A percentile compares a stretch with the other conserved stretches of the same genome.
These are phyloP conservation scores for Asteroscopus sphinx DNA, from an alignment of 2,888 invertebrate genomes.

Conservation along the genomic window DNA sequence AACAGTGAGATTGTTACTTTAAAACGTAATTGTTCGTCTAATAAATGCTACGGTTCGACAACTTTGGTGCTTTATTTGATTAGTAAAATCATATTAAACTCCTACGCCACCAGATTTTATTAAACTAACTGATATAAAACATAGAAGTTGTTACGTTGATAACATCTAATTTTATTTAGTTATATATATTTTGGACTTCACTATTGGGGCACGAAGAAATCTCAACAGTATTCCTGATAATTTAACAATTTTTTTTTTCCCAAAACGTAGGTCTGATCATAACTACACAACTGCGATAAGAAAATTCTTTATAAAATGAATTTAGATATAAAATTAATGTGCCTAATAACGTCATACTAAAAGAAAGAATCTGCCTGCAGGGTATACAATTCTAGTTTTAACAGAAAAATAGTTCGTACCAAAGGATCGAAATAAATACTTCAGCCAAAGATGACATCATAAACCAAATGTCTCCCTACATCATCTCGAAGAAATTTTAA, in stretches of 20 bases:
- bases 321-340: too few species aligned
- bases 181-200: too few species aligned
- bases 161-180: constrained; percentile 16
- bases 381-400: too few species aligned
- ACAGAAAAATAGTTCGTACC: constrained; percentile 1
- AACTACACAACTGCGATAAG: too few species aligned
- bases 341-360: too few species aligned
- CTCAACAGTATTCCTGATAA: too few species aligned
- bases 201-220: too few species aligned
- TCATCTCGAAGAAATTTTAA: constrained; percentile 73
- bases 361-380: too few species aligned
- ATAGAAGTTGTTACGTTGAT: constrained; percentile 18
- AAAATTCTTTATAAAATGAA: too few species aligned
- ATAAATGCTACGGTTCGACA: constrained; percentile 5
- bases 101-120: constrained; percentile 28
- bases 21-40: constrained; percentile 17
- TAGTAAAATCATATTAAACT: constrained; percentile 23
- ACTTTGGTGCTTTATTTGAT: constrained; percentile 17
- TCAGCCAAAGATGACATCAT: constrained; percentile 58
- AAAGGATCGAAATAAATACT: constrained; percentile 9
- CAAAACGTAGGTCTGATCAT: too few species aligned
- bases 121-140: constrained; percentile 3
- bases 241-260: too few species aligned
- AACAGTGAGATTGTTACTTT: constrained; percentile 41
- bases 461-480: constrained; percentile 65